Base-by-base conservation (phyloP, 2,888 invertebrate species). In the Beris chalybata region DNA sequence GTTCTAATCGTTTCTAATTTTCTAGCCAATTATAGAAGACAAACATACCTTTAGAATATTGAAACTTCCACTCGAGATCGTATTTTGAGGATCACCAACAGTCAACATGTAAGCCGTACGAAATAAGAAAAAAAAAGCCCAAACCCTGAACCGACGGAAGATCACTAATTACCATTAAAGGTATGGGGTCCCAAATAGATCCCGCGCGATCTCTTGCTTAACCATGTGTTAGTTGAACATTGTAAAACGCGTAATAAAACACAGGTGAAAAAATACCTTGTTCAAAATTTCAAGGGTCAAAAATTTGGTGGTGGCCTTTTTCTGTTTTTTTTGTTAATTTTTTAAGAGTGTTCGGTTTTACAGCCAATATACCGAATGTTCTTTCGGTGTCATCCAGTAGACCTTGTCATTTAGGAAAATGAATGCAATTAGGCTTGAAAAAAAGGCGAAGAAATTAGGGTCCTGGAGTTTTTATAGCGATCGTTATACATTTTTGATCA, bases 121-220 rank as follows among this genome's bases (percentile, higher is more conserved):
- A 30, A 59, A 53, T 7, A 2, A 30, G 11, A 53, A 48, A 30
- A 30, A 13, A 56, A 38, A 61, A n/a, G n/a, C n/a, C 48, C 48
- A 59, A 22, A 22, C 22, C 22, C 22, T 22, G 22, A 22, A 15
- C 52, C 15, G 29, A 61, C 38, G 52, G 22, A 50, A 38, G 38
- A 52, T 61, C 50, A 61, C 52, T 61, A 61, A 61, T 61, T 61
- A 61, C 52, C 52, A 50, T 52, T 61, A 29, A 48, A 61, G 31
- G 31, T 22, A 53, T 53, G 31, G 30, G 30, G 53, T 53, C 53
- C 31, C n/a, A n/a, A 12, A 12, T 11, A 53, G 11, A 53, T 53
- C n/a, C 53, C 43, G 43, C 13, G 5, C 9, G 32, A 56, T 56
- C 55, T 12, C 43, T 13, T 38, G 43, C 38, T 43, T 56, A 38